Evolutionary conservation across 35 echinoderm and acorn worm genomes (phyloP), one percentile per base, ranked within the genome.

Genomic region (Stichopus chloronotus): DNA sequence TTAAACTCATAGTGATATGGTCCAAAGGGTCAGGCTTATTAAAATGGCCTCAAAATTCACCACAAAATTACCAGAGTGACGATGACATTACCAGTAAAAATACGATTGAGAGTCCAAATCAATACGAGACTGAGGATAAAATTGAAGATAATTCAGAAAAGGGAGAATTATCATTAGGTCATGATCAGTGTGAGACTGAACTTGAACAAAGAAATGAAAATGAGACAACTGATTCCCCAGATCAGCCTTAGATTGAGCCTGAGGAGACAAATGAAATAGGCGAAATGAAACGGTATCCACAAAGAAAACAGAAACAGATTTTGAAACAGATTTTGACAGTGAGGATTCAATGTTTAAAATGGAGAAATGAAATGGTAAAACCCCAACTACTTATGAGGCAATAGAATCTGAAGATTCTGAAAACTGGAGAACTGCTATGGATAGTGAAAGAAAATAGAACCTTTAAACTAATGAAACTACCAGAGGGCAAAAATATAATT

Each of bases 391-490:
- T 58, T 85, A 1, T 59, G 91, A 92, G 53, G 79, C 91, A 84
- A 85, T 92, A 2, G 52, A 0, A n/a, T 83, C 91, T 68, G n/a
- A 58, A 53, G n/a, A 86, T 13, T 93, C 92, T 20, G 20, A 55
- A 12, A 76, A 87, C 20, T 87, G 92, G 83, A 86, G 76, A 54
- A 71, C 69, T 25, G 81, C 63, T 17, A 93, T 93, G 92, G 79
- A 72, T n/a, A 72, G 52, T 55, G 92, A 71, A 72, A 21, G 92
- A 86, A 86, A 93, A 93, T 54, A 30, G 16, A 14, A 93, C 92
- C 0, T 93, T 93, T 19, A 77, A 84, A 63, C 55, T 93, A 23
- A 9, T 24, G 17, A 68, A 20, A 9, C 84, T 72, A 2, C 92
- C 92, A 84, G 53, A 68, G 16, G 92, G 58, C 58, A 87, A 53